phyloP scores from a whole-genome alignment of 2,797 vertebrate genomes.

The Leptodactylus fallax region DNA sequence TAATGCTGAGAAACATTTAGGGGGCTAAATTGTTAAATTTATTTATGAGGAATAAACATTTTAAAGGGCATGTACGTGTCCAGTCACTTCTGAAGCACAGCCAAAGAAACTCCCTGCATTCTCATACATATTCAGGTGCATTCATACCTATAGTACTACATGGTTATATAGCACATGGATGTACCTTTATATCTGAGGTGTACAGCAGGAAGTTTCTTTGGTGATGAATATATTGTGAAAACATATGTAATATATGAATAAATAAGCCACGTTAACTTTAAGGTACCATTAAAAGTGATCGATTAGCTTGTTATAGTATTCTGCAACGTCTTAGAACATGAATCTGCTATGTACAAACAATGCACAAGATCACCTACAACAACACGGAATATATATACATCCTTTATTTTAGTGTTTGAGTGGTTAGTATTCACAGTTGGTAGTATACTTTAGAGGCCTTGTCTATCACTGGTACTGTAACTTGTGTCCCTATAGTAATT shows the following conservation, averaged over 20 bases:
- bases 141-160: no score
- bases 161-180: neutral
- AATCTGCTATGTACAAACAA: neutral
- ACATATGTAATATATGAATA: neutral
- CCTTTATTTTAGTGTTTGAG: neutral
- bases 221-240: neutral
- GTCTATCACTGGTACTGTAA: neutral
- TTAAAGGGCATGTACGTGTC: no score
- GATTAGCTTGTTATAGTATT: neutral
- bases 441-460: neutral
- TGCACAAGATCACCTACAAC: no score
- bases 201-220: neutral
- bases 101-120: no score
- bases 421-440: neutral
- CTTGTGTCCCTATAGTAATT: neutral
- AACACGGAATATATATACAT: neutral
- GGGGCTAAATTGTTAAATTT: no score
- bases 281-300: neutral
- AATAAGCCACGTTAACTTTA: neutral
- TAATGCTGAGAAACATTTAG: no score
- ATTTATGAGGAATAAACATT: no score
- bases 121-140: no score
- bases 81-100: no score
- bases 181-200: neutral
- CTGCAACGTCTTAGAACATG: neutral